phyloP scores from a whole-genome alignment of 2,797 vertebrate species.

The Megaceryle alcyon region DNA sequence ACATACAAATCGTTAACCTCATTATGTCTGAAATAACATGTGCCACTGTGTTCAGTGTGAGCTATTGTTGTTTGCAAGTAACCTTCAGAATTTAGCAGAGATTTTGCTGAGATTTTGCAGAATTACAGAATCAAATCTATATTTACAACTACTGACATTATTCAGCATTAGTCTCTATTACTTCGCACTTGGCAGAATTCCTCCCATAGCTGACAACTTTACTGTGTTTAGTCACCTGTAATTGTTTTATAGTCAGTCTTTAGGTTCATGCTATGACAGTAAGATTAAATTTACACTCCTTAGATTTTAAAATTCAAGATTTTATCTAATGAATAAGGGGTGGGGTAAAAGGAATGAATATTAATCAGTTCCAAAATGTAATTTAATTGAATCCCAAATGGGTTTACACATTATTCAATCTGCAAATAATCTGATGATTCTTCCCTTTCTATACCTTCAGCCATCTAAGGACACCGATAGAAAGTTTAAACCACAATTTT shows the following conservation, averaged over 20 bases:
- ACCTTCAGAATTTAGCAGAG: neutral
- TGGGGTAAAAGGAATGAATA: neutral
- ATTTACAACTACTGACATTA: neutral
- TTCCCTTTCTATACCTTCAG: neutral
- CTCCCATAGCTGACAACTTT: neutral
- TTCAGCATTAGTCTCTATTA: neutral
- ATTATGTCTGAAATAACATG: neutral
- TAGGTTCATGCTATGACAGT: neutral
- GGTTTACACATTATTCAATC: neutral
- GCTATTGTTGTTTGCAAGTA: neutral
- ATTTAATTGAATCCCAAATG: neutral
- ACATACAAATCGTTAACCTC: neutral
- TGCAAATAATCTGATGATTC: neutral
- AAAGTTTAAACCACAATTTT: neutral
- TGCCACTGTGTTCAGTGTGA: accelerated
- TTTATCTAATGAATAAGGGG: neutral
- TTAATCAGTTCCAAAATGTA: neutral
- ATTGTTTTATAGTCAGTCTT: neutral
- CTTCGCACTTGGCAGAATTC: neutral
- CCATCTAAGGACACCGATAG: neutral
- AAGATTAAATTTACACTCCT: neutral
- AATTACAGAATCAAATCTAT: neutral
- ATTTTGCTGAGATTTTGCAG: neutral
- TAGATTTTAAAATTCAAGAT: neutral
- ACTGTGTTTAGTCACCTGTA: neutral